These are phyloP conservation scores for Ptiloglossa arizonensis DNA, from an alignment of 1,140 invertebrate species.

Conservation along the genomic window DNA sequence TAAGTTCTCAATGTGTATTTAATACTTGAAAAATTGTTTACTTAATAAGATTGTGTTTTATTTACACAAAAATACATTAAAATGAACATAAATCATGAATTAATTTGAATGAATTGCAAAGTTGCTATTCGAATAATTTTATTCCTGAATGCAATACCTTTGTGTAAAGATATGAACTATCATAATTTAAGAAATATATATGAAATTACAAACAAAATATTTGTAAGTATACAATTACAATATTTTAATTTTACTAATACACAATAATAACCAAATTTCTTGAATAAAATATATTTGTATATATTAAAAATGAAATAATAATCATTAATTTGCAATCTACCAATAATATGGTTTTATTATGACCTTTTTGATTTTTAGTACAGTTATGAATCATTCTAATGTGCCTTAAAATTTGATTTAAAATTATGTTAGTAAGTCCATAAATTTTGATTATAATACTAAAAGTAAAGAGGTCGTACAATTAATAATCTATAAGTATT, in stretches of 20 bases:
- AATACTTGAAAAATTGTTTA: slow-evolving; percentile 47
- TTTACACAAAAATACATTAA: slow-evolving; percentile 16
- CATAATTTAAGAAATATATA: background rate
- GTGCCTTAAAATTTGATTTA: slow-evolving; percentile 17
- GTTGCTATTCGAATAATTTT: background rate
- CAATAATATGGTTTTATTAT: slow-evolving; percentile 31
- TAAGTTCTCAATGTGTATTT: slow-evolving; percentile 40
- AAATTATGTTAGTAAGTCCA: background rate
- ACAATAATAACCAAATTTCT: slow-evolving; percentile 1
- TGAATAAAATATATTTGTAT: background rate
- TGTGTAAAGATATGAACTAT: background rate
- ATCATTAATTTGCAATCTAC: slow-evolving; percentile 18
- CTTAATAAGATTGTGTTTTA: slow-evolving; percentile 10
- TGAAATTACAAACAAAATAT: slow-evolving; percentile 25
- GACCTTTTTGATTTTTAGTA: slow-evolving; percentile 9
- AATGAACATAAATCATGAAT: slow-evolving; percentile 5
- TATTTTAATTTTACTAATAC: background rate
- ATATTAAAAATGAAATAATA: background rate
- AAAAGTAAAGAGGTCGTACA: slow-evolving; percentile 40
- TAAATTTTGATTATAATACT: slow-evolving; percentile 33
- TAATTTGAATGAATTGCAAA: background rate
- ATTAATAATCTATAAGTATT: slow-evolving; percentile 43
- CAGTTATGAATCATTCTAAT: slow-evolving; percentile 19
- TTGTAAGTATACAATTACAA: background rate
- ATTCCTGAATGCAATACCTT: background rate